Percentiles rank a stretch among this genome's conserved stretches.
These are phyloP conservation scores for Coracopsis vasa DNA, from an alignment of 2,113 vertebrate genomes.

Conservation along the genomic window DNA sequence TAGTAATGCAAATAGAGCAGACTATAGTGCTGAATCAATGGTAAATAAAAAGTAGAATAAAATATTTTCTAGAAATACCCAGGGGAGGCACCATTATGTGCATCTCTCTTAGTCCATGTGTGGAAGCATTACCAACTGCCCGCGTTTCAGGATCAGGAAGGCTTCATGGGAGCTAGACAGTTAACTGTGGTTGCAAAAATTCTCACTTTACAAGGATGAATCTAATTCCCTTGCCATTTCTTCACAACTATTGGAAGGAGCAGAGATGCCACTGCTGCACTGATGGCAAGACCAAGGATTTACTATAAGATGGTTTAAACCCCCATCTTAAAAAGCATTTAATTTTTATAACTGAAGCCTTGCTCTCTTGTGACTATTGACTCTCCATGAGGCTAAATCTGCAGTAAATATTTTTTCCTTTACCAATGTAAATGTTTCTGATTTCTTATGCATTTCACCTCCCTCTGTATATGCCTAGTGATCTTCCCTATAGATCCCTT, in stretches of 20 bases:
- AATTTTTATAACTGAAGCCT: constrained; percentile 14
- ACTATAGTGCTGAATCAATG: not conserved
- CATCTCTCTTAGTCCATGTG: not conserved
- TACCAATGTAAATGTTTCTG: constrained; percentile 52
- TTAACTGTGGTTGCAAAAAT: not conserved
- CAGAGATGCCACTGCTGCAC: not conserved
- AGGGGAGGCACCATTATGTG: not conserved
- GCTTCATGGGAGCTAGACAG: not conserved
- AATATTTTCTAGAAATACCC: not conserved
- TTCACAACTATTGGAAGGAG: not conserved
- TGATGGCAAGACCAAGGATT: not conserved
- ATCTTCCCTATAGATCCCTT: constrained; percentile 58
- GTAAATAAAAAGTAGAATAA: not conserved
- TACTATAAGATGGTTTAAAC: not conserved
- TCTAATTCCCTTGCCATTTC: not conserved
- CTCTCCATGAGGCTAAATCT: constrained; percentile 47
- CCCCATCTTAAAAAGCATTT: not conserved
- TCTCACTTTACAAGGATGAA: not conserved
- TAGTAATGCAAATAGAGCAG: not conserved
- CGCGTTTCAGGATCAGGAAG: not conserved
- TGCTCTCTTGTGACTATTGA: constrained; percentile 41
- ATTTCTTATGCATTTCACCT: constrained; percentile 42
- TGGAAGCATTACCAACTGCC: not conserved
- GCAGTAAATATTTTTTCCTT: constrained; percentile 63
- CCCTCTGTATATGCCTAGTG: constrained; percentile 3